Base-by-base conservation (phyloP, 2,113 vertebrate genomes). In the Passerina amoena region DNA sequence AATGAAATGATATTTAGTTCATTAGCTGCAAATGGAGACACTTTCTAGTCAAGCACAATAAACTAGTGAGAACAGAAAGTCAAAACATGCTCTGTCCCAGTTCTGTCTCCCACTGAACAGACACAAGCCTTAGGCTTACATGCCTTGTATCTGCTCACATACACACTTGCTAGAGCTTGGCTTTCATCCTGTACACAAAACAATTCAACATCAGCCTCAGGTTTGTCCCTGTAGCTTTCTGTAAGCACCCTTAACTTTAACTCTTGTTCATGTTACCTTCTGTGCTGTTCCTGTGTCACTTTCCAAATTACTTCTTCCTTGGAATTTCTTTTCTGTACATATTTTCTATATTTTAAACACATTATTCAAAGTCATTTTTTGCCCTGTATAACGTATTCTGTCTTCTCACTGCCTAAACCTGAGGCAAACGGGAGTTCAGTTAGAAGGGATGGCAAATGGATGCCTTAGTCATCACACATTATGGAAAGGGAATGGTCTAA, bases 21-120 rank as follows among this genome's bases (percentile, higher is more conserved):
- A 53, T 75, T 82, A 87, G 21, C 35, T 64, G 50, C 51, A 80
- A 14, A 66, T 25, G 20, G 22, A 76, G 22, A 25, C 12, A 75
- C 28, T 78, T 84, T 51, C n/a, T 56, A 86, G 27, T 31, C 11
- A 60, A 76, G n/a, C 54, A 56, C n/a, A 77, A 42, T 22, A 27
- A 14, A 51, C 14, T 2, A 1, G 6, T 59, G 33, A 91, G 60
- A 91, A 91, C 64, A 94, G 5, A 40, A 69, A 45, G 14, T 48
- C 1, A 3, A 48, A 94, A 51, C 7, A 19, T 33, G 22, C 5
- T 79, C 35, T 1, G 10, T 69, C 70, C 87, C 45, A 72, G 5
- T 93, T 95, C 82, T 90, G 53, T 90, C 82, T 91, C 45, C 65
- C 19, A n/a, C 40, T 64, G 63, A 85, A 87, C 5, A 85, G 94